Conservation (phyloP, 2,797 vertebrate genomes). For the Dendrocincla fuliginosa region DNA sequence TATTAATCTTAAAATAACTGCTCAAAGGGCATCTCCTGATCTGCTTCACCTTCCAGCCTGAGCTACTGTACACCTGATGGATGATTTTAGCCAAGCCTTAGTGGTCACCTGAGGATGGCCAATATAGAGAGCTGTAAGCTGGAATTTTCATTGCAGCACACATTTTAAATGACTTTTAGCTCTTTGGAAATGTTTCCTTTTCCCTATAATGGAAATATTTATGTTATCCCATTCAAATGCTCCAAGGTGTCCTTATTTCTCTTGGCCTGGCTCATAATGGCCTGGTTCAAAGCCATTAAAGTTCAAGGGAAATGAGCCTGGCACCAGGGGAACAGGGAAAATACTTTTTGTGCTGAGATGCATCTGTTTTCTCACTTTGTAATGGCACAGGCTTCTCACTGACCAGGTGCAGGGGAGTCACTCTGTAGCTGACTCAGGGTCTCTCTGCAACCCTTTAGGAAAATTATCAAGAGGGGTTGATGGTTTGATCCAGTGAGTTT, state of each 20-base stretch:
- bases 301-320: slow-evolving; percentile 9
- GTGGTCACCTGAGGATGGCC: background rate
- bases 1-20: slow-evolving; percentile 23
- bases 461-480: background rate
- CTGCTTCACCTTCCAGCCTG: background rate
- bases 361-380: background rate
- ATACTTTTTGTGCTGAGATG: background rate
- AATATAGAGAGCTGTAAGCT: background rate
- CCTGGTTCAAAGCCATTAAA: background rate
- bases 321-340: background rate
- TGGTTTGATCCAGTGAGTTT: background rate
- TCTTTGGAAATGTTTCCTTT: background rate
- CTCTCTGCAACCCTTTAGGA: background rate
- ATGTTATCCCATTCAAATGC: background rate
- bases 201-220: background rate
- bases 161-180: background rate
- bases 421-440: background rate
- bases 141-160: background rate
- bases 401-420: background rate
- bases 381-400: background rate
- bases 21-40: slow-evolving; percentile 4
- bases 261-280: background rate
- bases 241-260: slow-evolving; percentile 14
- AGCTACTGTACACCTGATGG: background rate
- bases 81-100: background rate